These are phyloP conservation scores for Pseudobourletiella spinata DNA, from an alignment of 1,140 invertebrate genomes.

Conservation along the genomic window DNA sequence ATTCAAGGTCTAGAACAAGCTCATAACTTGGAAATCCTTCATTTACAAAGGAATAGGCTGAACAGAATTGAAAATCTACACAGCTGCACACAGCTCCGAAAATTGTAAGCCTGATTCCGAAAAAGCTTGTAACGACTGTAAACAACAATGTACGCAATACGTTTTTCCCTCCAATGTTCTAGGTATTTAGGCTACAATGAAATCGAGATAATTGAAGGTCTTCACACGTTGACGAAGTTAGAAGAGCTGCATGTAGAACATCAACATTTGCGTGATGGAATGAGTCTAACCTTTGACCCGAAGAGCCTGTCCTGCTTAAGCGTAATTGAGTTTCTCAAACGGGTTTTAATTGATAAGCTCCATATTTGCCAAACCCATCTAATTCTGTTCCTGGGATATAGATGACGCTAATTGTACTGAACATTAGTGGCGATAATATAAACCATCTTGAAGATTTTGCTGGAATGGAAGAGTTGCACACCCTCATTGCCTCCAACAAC, in stretches of 20 bases:
- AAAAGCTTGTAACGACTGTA: too few species aligned
- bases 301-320: constrained; percentile 49
- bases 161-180: too few species aligned
- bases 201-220: constrained; percentile 57
- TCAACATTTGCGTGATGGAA: constrained; percentile 48
- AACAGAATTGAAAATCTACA: constrained; percentile 54
- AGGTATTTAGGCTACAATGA: constrained; percentile 53
- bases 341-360: too few species aligned
- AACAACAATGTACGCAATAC: too few species aligned
- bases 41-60: constrained; percentile 58
- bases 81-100: constrained; percentile 49
- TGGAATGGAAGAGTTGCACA: constrained; percentile 14
- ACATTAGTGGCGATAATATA: constrained; percentile 28
- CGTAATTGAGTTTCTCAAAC: neutral
- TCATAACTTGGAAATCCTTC: constrained; percentile 53
- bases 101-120: constrained; percentile 48
- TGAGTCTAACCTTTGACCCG: constrained; percentile 58
- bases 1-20: constrained; percentile 49
- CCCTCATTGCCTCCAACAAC: constrained; percentile 14
- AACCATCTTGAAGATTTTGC: constrained; percentile 22
- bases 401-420: constrained; percentile 11
- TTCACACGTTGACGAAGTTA: constrained; percentile 50
- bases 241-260: constrained; percentile 58
- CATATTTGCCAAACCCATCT: too few species aligned
- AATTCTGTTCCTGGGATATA: neutral